These are phyloP conservation scores for Papilio machaon DNA, from an alignment of 1,140 invertebrate genomes.

Conservation along the genomic window DNA sequence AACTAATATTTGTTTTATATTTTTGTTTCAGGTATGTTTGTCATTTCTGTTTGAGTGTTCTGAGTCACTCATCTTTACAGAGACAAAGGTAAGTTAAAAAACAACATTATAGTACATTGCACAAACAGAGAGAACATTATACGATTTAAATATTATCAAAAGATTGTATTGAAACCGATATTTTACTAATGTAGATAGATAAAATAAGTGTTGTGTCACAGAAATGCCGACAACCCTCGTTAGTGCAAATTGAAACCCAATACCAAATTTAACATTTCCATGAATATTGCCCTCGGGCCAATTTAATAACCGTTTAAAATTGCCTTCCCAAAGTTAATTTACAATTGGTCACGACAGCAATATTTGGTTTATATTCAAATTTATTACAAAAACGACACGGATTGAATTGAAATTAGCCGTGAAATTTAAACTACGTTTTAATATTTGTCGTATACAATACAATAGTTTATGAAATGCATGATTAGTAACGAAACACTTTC, in stretches of 20 bases:
- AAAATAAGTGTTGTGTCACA: background rate
- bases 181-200: slow-evolving; percentile 6
- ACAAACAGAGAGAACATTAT: background rate
- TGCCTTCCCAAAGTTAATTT: slow-evolving; percentile 28
- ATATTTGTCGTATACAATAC: too few species aligned
- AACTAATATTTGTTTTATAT: slow-evolving; percentile 12
- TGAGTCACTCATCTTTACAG: background rate
- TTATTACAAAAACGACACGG: slow-evolving; percentile 18
- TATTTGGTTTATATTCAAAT: slow-evolving; percentile 29
- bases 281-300: slow-evolving; percentile 32
- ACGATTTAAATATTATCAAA: background rate
- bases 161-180: background rate
- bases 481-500: too few species aligned
- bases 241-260: background rate
- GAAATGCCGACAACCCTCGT: slow-evolving; percentile 9
- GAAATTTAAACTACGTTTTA: background rate
- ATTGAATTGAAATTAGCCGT: background rate
- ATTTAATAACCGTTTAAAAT: slow-evolving; percentile 30
- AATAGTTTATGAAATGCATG: too few species aligned
- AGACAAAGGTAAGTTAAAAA: background rate
- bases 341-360: slow-evolving; percentile 18
- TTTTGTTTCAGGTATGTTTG: slow-evolving; percentile 32
- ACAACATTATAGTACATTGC: background rate
- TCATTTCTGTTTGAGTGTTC: background rate
- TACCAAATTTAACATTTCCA: slow-evolving; percentile 21